Conservation (phyloP, 1,140 invertebrate species). For the Phocides pigmalion region DNA sequence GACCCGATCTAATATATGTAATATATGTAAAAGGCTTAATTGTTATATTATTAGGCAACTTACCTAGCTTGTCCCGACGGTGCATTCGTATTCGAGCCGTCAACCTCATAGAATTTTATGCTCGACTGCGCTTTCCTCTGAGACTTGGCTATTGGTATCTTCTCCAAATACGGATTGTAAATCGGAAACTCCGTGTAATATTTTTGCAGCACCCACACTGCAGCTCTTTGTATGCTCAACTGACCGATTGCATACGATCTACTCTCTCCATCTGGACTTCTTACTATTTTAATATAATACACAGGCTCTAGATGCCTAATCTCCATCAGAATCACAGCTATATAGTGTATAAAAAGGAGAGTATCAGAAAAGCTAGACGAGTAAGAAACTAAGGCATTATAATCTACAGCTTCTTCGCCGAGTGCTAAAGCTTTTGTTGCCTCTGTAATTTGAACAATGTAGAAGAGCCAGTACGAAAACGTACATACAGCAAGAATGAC, state of each 20-base stretch:
- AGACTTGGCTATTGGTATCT: slow-evolving; percentile 93
- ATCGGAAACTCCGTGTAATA: slow-evolving; percentile 98
- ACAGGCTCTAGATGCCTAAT: slow-evolving; percentile 94
- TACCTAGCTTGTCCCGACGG: slow-evolving; percentile 87
- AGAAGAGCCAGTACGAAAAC: slow-evolving; percentile 99
- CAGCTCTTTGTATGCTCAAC: slow-evolving; percentile 97
- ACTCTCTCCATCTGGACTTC: slow-evolving; percentile 97
- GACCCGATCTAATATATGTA: no score
- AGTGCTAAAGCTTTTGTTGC: slow-evolving; percentile 90
- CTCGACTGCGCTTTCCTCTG: slow-evolving; percentile 90
- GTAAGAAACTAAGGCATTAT: slow-evolving; percentile 94
- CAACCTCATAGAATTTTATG: slow-evolving; percentile 99
- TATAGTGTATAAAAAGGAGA: slow-evolving; percentile 97
- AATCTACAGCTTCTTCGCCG: slow-evolving; percentile 90
- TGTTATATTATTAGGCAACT: slow-evolving; percentile 34
- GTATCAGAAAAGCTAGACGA: slow-evolving; percentile 96
- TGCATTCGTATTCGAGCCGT: slow-evolving; percentile 90
- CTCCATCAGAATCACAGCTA: slow-evolving; percentile 96
- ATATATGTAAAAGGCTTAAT: no score
- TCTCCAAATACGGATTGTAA: slow-evolving; percentile 98
- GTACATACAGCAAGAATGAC: slow-evolving; percentile 95
- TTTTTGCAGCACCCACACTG: slow-evolving; percentile 95
- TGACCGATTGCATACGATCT: slow-evolving; percentile 94
- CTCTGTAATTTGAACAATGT: slow-evolving; percentile 94
- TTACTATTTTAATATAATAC: slow-evolving; percentile 95